These are phyloP conservation scores for Triplophysa bombifrons DNA, from an alignment of 2,797 vertebrate genomes.

Conservation along the genomic window DNA sequence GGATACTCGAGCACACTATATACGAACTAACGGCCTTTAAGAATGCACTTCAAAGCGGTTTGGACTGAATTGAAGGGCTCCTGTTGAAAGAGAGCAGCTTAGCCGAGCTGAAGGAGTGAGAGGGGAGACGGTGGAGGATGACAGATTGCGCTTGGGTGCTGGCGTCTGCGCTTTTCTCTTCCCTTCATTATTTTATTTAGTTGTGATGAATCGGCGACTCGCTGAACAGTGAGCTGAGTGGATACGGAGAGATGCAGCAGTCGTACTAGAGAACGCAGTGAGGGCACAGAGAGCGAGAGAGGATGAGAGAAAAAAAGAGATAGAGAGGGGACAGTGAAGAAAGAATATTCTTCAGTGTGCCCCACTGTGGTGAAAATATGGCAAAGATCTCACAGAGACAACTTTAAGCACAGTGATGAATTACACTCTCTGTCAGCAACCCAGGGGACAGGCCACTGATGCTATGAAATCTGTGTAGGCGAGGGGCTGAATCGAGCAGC, in stretches of 20 bases:
- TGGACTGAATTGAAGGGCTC: constrained; percentile 11
- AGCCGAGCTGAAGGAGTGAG: constrained; percentile 29
- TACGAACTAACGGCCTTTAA: background rate
- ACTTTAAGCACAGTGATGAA: constrained; percentile 20
- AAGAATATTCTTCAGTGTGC: constrained; percentile 1
- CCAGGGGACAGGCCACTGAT: constrained; percentile 9
- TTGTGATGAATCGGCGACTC: constrained; percentile 73
- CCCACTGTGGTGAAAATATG: constrained; percentile 15
- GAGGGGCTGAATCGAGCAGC: constrained; percentile 1
- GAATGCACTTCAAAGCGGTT: constrained; percentile 21
- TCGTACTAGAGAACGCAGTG: constrained; percentile 11
- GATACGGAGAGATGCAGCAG: constrained; percentile 33
- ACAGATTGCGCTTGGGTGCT: constrained; percentile 51
- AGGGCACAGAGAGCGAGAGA: background rate
- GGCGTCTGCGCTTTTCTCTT: constrained; percentile 49
- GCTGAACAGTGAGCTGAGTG: constrained; percentile 57
- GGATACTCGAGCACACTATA: constrained; percentile 1
- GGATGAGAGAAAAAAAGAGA: background rate
- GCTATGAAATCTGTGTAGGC: constrained; percentile 15
- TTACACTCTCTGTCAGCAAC: constrained; percentile 13
- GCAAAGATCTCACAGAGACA: constrained; percentile 6
- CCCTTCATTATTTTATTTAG: constrained; percentile 69
- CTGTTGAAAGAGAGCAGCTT: constrained; percentile 22
- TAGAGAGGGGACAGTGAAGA: background rate
- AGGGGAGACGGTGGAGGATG: constrained; percentile 39